Evolutionary conservation across 2,797 vertebrate species (phyloP), one percentile per base, ranked within the genome.

Genomic region (Macroramphosus scolopax): DNA sequence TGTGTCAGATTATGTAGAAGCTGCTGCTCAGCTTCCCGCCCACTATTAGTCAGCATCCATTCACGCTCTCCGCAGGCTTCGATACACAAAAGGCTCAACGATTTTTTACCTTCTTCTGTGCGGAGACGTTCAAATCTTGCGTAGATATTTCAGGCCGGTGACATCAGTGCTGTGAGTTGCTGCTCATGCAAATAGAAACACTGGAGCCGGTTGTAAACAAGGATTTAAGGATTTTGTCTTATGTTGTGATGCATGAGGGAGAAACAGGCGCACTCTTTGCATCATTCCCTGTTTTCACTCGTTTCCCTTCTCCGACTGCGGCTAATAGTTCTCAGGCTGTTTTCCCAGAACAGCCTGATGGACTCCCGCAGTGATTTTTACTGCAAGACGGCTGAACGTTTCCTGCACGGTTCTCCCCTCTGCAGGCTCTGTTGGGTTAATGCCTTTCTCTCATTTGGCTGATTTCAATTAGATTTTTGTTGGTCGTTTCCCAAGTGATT

Each of bases 11-110:
- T n/a, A n/a, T n/a, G n/a, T n/a, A n/a, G n/a, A n/a, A n/a, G n/a
- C n/a, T n/a, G n/a, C n/a, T 22, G 20, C 20, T 22, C 20, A 22
- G 6, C 20, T 22, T 22, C 20, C 20, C 67, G 47, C 49, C 30
- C 41, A 40, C 6, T 22, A 22, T 69, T 57, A 53, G 25, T 79
- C 79, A 63, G 55, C 42, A 5, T 61, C 50, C 51, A 36, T 71
- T 77, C 71, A 66, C 64, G 16, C 51, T 43, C 62, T 40, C 62
- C 41, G 65, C 60, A 48, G 72, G 59, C 63, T 50, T 59, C 49
- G 25, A 49, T 16, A n/a, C 55, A 74, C 78, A 60, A 70, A 51
- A 66, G 30, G 52, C 37, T 53, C 37, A 45, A 56, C 11, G 29
- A 29, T 32, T 58, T 46, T 30, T n/a, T n/a, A n/a, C 14, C 33